Evolutionary conservation across 2,888 invertebrate species (phyloP).

Genomic region (Pogonocherus hispidulus): DNA sequence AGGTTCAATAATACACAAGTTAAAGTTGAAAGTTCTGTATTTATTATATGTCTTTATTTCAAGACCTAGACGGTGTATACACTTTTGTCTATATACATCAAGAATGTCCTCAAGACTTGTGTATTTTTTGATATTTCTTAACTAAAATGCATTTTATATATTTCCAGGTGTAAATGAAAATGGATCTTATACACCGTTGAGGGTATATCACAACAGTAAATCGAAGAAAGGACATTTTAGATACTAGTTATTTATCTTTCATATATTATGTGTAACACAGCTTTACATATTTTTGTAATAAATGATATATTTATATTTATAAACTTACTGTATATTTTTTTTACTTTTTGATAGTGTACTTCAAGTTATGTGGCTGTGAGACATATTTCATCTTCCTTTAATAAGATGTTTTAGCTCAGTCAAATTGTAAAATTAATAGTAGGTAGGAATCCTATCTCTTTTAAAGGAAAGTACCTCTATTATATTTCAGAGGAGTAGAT

Average conservation of each 20-base stretch:
- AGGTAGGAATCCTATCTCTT: too few relatives aligned
- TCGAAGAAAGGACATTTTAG: conserved; percentile 87
- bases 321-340: conserved; percentile 29
- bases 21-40: too few relatives aligned
- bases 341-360: conserved; percentile 23
- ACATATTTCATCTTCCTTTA: not conserved
- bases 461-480: too few relatives aligned
- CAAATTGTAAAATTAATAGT: too few relatives aligned
- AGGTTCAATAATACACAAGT: too few relatives aligned
- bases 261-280: conserved; percentile 31
- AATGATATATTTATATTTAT: conserved; percentile 29
- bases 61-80: too few relatives aligned
- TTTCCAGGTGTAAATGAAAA: conserved; percentile 75
- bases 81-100: too few relatives aligned
- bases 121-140: too few relatives aligned
- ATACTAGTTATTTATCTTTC: conserved; percentile 71
- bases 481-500: too few relatives aligned
- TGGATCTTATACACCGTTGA: conserved; percentile 83
- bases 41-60: too few relatives aligned
- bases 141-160: conserved; percentile 38
- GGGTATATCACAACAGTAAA: conserved; percentile 86
- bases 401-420: too few relatives aligned
- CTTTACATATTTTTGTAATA: conserved; percentile 45
- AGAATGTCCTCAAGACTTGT: too few relatives aligned
- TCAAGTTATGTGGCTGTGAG: conserved; percentile 7